Evolutionary conservation across 2,113 vertebrate genomes (phyloP).

Genomic region (Columba janthina): DNA sequence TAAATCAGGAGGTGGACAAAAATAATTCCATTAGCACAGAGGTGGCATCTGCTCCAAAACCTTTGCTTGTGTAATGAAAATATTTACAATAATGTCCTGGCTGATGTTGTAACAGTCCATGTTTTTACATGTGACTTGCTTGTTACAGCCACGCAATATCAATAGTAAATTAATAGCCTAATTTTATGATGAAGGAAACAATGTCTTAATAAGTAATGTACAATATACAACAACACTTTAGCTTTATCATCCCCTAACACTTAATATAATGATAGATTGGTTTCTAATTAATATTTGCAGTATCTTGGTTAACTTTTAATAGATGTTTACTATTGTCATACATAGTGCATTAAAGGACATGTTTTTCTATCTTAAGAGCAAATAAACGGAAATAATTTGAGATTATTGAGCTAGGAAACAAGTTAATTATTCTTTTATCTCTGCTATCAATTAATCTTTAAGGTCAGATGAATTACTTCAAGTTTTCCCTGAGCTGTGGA

Average conservation of each 20-base stretch:
- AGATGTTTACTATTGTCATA: neutral
- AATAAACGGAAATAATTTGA: neutral
- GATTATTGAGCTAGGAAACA: neutral
- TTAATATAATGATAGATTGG: neutral
- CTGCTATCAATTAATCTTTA: neutral
- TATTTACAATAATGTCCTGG: neutral
- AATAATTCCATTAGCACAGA: neutral
- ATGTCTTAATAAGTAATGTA: neutral
- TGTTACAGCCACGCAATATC: neutral
- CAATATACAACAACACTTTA: neutral
- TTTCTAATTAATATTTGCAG: neutral
- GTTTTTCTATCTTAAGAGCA: neutral
- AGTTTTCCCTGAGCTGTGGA: neutral
- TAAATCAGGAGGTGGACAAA: neutral
- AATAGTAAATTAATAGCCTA: neutral
- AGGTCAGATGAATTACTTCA: neutral
- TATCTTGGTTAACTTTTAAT: neutral
- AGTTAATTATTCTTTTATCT: neutral
- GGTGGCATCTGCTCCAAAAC: slow-evolving; percentile 7
- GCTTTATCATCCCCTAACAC: neutral
- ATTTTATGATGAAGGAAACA: neutral
- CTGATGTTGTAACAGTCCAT: neutral
- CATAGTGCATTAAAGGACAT: neutral
- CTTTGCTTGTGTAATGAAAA: neutral
- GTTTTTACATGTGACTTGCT: neutral